Evolutionary conservation across 2,113 vertebrate genomes (phyloP).

Genomic region (Atherinomorus stipes): DNA sequence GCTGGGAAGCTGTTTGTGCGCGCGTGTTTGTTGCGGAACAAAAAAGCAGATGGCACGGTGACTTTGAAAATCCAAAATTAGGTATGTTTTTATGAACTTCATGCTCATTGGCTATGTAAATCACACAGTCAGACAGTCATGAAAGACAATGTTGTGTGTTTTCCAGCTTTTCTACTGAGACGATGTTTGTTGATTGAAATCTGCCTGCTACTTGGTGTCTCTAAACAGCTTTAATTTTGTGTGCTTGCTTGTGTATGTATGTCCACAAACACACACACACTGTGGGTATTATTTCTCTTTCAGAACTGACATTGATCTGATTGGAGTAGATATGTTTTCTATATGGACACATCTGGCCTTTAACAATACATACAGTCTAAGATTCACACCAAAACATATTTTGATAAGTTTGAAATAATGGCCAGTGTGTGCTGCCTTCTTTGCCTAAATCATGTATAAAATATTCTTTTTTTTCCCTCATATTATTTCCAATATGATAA

Average conservation of each 20-base stretch:
- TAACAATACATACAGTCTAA: too few species aligned
- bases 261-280: neutral
- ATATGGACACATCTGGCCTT: neutral
- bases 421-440: neutral
- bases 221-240: slow-evolving; percentile 23
- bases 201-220: slow-evolving; percentile 40
- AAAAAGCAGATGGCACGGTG: slow-evolving; percentile 79
- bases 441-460: neutral
- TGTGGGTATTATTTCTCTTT: slow-evolving; percentile 1
- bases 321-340: neutral
- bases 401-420: slow-evolving; percentile 22
- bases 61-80: slow-evolving; percentile 82
- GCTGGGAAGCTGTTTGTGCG: slow-evolving; percentile 30
- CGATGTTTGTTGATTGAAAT: slow-evolving; percentile 63
- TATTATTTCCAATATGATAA: neutral
- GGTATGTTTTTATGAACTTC: slow-evolving; percentile 77
- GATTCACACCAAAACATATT: too few species aligned
- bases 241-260: neutral
- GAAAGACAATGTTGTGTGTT: slow-evolving; percentile 72
- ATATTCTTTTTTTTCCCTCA: neutral
- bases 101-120: slow-evolving; percentile 80
- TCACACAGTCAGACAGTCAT: slow-evolving; percentile 67
- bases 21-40: slow-evolving; percentile 62
- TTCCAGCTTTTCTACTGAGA: slow-evolving; percentile 53
- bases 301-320: neutral